These are phyloP conservation scores for Meandrina meandrites DNA, from an alignment of 92 coral and sea anemone species.

Conservation along the genomic window DNA sequence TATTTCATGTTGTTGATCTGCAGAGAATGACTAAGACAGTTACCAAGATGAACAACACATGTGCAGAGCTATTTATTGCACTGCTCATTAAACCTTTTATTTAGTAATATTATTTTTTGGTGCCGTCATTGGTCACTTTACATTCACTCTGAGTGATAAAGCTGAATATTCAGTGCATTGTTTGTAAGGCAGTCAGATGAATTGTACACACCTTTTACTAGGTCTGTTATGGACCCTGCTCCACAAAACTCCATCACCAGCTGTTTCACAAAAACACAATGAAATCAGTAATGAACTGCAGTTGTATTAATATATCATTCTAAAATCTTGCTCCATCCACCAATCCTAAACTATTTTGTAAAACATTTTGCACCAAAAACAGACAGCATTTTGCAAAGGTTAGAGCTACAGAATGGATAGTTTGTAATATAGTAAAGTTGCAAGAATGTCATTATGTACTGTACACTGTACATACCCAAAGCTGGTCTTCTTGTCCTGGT, in stretches of 20 bases:
- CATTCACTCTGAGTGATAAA: neutral
- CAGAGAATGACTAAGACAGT: conserved; percentile 8
- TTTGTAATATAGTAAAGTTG: neutral
- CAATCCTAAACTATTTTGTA: neutral
- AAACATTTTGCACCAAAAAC: too few relatives aligned
- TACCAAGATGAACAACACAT: neutral
- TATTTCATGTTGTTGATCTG: conserved; percentile 30
- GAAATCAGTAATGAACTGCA: neutral
- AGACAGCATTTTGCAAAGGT: neutral
- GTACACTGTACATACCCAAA: conserved; percentile 81
- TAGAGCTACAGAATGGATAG: neutral
- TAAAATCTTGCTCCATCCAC: too few relatives aligned
- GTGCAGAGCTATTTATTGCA: too few relatives aligned
- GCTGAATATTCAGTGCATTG: neutral
- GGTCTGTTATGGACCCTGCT: conserved; percentile 98
- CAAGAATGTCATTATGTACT: neutral
- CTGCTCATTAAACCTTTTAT: neutral
- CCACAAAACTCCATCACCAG: conserved; percentile 99
- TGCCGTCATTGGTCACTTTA: neutral
- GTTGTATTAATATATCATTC: too few relatives aligned
- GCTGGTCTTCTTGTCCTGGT: conserved; percentile 95
- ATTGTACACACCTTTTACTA: conserved; percentile 87
- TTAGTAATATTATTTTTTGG: neutral
- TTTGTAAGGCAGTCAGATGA: neutral
- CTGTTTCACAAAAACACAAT: conserved; percentile 43